phyloP scores from a whole-genome alignment of 2,113 vertebrate genomes.

The Dascyllus trimaculatus region DNA sequence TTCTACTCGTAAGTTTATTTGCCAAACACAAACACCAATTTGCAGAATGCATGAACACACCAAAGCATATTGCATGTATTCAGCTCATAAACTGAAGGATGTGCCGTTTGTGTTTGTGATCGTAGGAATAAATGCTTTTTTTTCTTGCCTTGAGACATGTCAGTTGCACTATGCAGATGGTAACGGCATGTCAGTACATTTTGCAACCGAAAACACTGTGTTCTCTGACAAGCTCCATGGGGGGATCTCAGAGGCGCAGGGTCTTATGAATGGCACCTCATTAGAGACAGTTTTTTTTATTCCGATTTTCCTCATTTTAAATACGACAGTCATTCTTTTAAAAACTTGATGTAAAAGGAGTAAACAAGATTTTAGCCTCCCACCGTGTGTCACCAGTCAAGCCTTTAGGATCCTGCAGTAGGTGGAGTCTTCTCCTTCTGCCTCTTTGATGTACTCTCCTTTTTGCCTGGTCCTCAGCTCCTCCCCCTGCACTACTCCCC shows the following conservation, averaged over 20 bases:
- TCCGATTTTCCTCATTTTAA: slow-evolving; percentile 59
- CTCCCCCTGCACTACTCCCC: slow-evolving; percentile 76
- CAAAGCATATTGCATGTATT: slow-evolving; percentile 58
- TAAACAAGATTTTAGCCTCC: slow-evolving; percentile 68
- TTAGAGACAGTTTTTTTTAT: slow-evolving; percentile 59
- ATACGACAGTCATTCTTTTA: slow-evolving; percentile 55
- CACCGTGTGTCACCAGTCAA: slow-evolving; percentile 67
- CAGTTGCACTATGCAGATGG: slow-evolving; percentile 60
- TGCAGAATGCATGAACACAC: slow-evolving; percentile 49
- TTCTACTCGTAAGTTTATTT: slow-evolving; percentile 11
- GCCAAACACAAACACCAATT: slow-evolving; percentile 7
- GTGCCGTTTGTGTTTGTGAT: slow-evolving; percentile 51
- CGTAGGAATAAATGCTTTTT: slow-evolving; percentile 9
- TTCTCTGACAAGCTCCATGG: slow-evolving; percentile 67
- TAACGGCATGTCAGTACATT: slow-evolving; percentile 68
- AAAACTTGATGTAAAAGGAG: slow-evolving; percentile 37
- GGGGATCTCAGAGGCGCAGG: slow-evolving; percentile 71
- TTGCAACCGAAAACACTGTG: slow-evolving; percentile 66
- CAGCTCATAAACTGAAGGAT: slow-evolving; percentile 36
- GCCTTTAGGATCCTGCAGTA: slow-evolving; percentile 76
- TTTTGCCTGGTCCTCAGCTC: slow-evolving; percentile 77
- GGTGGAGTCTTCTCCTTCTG: slow-evolving; percentile 74
- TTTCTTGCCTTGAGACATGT: slow-evolving; percentile 54
- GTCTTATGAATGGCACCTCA: slow-evolving; percentile 71
- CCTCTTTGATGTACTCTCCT: slow-evolving; percentile 78